A percentile compares a stretch with the other conserved stretches of the same genome.
These are phyloP conservation scores for Cynopterus brachyotis DNA, from an alignment of 2,113 vertebrate genomes.

Conservation along the genomic window DNA sequence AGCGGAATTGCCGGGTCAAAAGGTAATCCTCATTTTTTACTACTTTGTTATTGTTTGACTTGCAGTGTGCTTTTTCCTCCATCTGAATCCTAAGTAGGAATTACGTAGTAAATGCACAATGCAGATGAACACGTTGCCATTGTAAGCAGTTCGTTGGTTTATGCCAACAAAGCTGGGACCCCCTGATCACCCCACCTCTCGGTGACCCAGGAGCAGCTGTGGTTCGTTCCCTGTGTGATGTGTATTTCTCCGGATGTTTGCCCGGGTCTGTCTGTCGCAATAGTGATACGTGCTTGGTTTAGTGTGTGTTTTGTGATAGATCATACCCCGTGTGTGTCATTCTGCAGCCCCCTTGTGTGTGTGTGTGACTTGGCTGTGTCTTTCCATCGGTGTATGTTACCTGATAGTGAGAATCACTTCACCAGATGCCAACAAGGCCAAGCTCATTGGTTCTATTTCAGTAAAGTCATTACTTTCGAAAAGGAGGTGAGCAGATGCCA, in stretches of 20 bases:
- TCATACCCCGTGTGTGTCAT: not conserved
- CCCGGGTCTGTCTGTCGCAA: not conserved
- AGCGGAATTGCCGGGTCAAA: not conserved
- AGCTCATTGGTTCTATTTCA: not conserved
- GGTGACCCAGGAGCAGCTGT: not conserved
- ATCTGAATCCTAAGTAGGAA: not conserved
- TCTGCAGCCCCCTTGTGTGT: not conserved
- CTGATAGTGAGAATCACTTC: not conserved
- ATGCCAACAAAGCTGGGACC: not conserved
- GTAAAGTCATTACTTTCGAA: not conserved
- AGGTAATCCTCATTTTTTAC: not conserved
- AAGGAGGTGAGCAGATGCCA: not conserved
- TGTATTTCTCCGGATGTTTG: not conserved
- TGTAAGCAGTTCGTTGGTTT: not conserved
- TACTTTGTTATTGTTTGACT: not conserved
- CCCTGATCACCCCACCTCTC: not conserved
- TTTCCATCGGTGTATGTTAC: not conserved
- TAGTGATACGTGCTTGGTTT: not conserved
- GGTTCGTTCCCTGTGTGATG: not conserved
- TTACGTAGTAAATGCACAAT: not conserved
- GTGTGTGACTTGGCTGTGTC: not conserved
- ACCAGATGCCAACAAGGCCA: not conserved
- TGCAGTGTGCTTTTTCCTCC: not conserved
- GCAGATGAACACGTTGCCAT: not conserved
- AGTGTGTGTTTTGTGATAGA: not conserved